These are phyloP conservation scores for Crocodylus rhombifer DNA, from an alignment of 2,797 vertebrate genomes.

Conservation along the genomic window DNA sequence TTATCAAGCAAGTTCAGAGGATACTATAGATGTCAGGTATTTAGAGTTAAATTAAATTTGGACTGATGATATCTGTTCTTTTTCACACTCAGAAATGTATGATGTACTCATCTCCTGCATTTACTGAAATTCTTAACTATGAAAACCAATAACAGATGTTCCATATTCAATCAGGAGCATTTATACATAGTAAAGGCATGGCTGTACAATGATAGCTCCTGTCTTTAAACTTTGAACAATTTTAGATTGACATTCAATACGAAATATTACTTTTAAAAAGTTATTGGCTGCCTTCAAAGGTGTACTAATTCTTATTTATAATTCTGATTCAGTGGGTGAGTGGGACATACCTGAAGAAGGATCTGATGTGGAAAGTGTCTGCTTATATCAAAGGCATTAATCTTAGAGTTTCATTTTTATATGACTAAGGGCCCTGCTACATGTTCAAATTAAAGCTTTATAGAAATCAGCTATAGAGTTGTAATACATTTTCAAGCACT, in stretches of 20 bases:
- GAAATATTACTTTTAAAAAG: conserved; percentile 26
- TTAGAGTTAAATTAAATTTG: neutral
- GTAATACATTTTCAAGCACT: no score
- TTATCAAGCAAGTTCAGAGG: neutral
- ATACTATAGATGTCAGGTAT: neutral
- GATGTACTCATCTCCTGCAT: neutral
- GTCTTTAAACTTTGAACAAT: conserved; percentile 51
- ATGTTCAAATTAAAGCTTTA: no score
- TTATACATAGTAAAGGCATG: neutral
- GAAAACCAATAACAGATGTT: neutral
- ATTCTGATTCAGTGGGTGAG: neutral
- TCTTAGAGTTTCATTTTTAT: neutral
- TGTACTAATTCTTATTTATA: neutral
- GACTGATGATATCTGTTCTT: neutral
- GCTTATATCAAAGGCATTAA: neutral
- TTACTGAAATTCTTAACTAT: neutral
- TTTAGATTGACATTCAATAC: conserved; percentile 44
- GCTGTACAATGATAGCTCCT: conserved; percentile 6
- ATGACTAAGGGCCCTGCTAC: neutral
- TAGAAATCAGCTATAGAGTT: no score
- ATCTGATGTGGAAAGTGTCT: neutral
- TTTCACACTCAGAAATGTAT: neutral
- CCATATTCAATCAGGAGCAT: conserved; percentile 1
- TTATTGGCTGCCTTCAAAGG: conserved; percentile 23
- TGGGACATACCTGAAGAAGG: neutral